Percentiles rank a stretch among this genome's conserved stretches.
phyloP scores from a whole-genome alignment of 2,113 vertebrate species.

The Rhipidura dahli region DNA sequence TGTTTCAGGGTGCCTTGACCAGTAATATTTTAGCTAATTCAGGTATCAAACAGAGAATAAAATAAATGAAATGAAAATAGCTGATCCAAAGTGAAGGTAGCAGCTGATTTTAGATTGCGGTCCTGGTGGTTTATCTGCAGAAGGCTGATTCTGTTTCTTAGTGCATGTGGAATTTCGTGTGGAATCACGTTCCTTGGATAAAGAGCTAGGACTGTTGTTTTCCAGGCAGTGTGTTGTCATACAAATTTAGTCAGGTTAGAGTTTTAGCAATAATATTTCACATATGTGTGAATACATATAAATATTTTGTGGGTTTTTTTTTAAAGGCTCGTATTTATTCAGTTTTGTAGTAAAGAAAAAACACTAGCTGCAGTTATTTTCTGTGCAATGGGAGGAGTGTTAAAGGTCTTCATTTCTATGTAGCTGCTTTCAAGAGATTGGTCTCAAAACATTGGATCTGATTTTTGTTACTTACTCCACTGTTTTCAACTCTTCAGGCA shows the following conservation, averaged over 20 bases:
- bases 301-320: not conserved
- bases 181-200: not conserved
- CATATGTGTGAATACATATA: not conserved
- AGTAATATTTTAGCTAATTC: slow-evolving; percentile 12
- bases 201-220: not conserved
- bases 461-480: slow-evolving; percentile 3
- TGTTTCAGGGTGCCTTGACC: not conserved
- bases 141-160: not conserved
- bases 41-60: not conserved
- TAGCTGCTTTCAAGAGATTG: not conserved
- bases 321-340: not conserved
- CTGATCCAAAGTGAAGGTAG: not conserved
- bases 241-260: not conserved
- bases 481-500: slow-evolving; percentile 21
- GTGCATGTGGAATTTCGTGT: fast-evolving
- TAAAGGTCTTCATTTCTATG: not conserved
- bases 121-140: not conserved
- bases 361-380: not conserved
- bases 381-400: not conserved
- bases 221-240: not conserved
- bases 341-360: not conserved
- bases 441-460: not conserved
- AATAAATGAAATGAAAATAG: not conserved
- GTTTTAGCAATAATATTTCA: not conserved
- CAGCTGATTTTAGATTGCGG: not conserved